Percentiles rank a stretch among this genome's conserved stretches.
These are phyloP conservation scores for Oryzias curvinotus DNA, from an alignment of 2,113 vertebrate species.

Conservation along the genomic window DNA sequence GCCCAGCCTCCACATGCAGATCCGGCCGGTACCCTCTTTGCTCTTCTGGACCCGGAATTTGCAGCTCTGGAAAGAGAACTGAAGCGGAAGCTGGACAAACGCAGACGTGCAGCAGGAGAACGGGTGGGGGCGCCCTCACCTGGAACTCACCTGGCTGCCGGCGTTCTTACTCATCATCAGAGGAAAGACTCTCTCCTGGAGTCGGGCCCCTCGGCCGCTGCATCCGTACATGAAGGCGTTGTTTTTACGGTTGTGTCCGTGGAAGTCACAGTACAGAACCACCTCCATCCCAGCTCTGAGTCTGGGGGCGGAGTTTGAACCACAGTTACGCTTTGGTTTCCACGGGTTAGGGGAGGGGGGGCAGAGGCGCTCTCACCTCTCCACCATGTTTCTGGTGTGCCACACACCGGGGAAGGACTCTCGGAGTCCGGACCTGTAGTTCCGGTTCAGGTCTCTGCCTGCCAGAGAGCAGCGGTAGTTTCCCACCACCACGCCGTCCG, in stretches of 20 bases:
- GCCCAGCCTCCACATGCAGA: conserved; percentile 91
- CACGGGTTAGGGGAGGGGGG: too few species aligned
- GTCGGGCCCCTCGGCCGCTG: conserved; percentile 53
- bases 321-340: background rate
- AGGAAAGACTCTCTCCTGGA: conserved; percentile 85
- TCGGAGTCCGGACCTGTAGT: conserved; percentile 78
- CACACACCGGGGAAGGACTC: conserved; percentile 85
- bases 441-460: conserved; percentile 88
- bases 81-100: background rate
- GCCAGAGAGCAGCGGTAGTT: conserved; percentile 91
- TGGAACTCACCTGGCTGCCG: conserved; percentile 80
- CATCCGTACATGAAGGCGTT: conserved; percentile 94
- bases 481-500: conserved; percentile 91
- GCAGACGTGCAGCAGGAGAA: background rate
- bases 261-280: conserved; percentile 90
- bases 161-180: conserved; percentile 96
- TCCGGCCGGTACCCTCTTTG: conserved; percentile 88
- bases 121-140: too few species aligned
- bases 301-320: conserved; percentile 58
- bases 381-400: conserved; percentile 87
- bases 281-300: conserved; percentile 83
- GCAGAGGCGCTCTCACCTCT: conserved; percentile 76
- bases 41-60: conserved; percentile 90
- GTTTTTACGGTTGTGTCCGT: conserved; percentile 91
- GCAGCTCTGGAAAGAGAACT: conserved; percentile 92